Percentiles rank a stretch among this genome's conserved stretches.
Evolutionary conservation across 92 coral and sea anemone genomes (phyloP).

Genomic region (Porites divaricata): DNA sequence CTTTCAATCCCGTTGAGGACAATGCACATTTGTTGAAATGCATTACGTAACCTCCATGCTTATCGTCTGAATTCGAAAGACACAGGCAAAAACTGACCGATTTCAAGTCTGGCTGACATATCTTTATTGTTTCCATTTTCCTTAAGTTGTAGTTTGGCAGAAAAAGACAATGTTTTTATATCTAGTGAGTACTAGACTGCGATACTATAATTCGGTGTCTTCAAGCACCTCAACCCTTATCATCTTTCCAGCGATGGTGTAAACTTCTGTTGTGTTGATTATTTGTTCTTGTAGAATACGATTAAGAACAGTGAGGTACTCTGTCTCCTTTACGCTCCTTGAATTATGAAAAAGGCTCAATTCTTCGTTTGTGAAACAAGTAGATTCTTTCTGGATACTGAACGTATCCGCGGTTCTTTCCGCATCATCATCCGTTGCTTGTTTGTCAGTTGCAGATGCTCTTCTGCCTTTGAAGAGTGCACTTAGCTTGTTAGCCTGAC

Average conservation of each 20-base stretch:
- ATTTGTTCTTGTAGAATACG: conserved; percentile 37
- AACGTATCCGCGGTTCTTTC: neutral
- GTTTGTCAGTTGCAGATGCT: conserved; percentile 13
- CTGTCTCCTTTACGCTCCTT: neutral
- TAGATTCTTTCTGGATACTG: neutral
- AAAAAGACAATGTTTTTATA: neutral
- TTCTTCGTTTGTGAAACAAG: neutral
- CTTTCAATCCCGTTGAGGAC: too few relatives aligned
- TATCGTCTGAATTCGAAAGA: too few relatives aligned
- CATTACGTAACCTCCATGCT: too few relatives aligned
- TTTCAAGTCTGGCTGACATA: too few relatives aligned
- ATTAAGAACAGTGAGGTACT: conserved; percentile 21
- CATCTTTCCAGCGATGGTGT: conserved; percentile 23
- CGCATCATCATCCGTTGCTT: neutral
- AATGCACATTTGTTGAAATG: too few relatives aligned
- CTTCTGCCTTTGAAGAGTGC: conserved; percentile 32
- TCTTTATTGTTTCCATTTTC: neutral
- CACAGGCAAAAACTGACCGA: too few relatives aligned
- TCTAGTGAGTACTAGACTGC: neutral
- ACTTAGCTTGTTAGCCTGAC: conserved; percentile 16
- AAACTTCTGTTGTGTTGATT: conserved; percentile 28
- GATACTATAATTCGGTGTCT: conserved; percentile 27
- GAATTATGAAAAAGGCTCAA: neutral
- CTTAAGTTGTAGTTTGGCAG: neutral
- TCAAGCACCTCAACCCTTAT: conserved; percentile 39